Evolutionary conservation across 2,113 vertebrate species (phyloP).

Genomic region (Etheostoma cragini): DNA sequence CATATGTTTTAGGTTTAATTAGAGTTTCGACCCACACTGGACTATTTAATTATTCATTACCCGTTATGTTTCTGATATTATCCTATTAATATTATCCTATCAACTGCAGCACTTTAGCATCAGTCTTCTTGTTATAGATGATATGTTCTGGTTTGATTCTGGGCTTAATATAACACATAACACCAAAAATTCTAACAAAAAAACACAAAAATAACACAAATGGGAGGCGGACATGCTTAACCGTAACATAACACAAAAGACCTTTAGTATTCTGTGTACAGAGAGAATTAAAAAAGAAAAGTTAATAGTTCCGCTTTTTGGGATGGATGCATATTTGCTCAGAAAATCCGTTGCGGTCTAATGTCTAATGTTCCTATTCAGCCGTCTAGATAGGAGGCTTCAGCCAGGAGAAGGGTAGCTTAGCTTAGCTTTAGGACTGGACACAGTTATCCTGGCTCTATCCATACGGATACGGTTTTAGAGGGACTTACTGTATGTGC

Average conservation of each 20-base stretch:
- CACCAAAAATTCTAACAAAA: neutral
- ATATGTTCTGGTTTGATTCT: neutral
- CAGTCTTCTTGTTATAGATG: conserved; percentile 4
- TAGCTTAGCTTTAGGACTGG: neutral
- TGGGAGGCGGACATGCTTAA: too few relatives aligned
- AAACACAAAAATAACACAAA: neutral
- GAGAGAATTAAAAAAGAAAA: neutral
- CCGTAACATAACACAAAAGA: neutral
- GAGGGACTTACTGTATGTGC: neutral
- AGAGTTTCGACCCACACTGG: neutral
- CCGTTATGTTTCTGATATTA: conserved; percentile 12
- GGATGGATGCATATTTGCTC: neutral
- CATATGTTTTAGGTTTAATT: neutral
- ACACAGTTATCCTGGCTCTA: neutral
- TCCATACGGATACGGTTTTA: neutral
- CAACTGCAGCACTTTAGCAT: neutral
- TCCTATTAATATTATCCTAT: conserved; percentile 15
- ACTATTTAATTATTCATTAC: conserved; percentile 34
- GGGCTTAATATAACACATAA: neutral
- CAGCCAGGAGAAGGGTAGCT: neutral
- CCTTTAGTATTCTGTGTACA: neutral
- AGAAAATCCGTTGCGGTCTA: neutral
- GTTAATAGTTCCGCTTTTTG: neutral
- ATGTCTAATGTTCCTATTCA: neutral
- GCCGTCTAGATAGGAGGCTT: neutral